These are phyloP conservation scores for Embidobia sp. DNA, from an alignment of 2,888 invertebrate genomes.

Conservation along the genomic window DNA sequence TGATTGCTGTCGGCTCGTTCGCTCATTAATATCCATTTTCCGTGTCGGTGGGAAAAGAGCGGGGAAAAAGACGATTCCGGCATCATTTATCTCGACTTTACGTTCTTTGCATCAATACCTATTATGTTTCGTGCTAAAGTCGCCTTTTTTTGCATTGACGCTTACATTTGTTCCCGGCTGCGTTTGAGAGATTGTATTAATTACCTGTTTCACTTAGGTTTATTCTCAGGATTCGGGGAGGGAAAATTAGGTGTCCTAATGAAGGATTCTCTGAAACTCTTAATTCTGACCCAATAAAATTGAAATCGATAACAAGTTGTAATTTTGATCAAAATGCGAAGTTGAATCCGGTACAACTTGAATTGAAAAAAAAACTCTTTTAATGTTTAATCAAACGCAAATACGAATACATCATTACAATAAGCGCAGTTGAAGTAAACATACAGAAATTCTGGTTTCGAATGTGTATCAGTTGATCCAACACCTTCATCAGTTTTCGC, in stretches of 20 bases:
- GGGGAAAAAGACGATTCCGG: slow-evolving; percentile 66
- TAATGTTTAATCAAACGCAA: too few species aligned
- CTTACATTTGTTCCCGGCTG: slow-evolving; percentile 41
- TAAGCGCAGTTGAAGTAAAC: not conserved
- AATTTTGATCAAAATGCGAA: too few species aligned
- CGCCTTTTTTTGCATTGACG: slow-evolving; percentile 33
- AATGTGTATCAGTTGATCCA: slow-evolving; percentile 7
- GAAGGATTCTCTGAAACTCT: too few species aligned
- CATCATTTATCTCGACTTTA: slow-evolving; percentile 76
- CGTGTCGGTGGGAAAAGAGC: slow-evolving; percentile 69
- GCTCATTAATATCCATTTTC: slow-evolving; percentile 79
- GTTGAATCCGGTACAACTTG: too few species aligned
- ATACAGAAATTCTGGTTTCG: not conserved
- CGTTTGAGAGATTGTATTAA: slow-evolving; percentile 34
- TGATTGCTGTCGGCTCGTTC: slow-evolving; percentile 47
- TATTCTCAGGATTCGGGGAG: not conserved
- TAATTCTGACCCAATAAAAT: too few species aligned
- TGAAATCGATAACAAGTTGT: too few species aligned
- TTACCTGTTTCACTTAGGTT: slow-evolving; percentile 29
- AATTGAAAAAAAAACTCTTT: too few species aligned
- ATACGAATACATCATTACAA: too few species aligned
- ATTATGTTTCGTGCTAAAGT: slow-evolving; percentile 72
- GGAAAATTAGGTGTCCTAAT: too few species aligned
- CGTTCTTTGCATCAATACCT: slow-evolving; percentile 76
- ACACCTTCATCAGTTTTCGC: not conserved